Conservation (phyloP, 2,888 invertebrate genomes). For the Nasonia oneida region DNA sequence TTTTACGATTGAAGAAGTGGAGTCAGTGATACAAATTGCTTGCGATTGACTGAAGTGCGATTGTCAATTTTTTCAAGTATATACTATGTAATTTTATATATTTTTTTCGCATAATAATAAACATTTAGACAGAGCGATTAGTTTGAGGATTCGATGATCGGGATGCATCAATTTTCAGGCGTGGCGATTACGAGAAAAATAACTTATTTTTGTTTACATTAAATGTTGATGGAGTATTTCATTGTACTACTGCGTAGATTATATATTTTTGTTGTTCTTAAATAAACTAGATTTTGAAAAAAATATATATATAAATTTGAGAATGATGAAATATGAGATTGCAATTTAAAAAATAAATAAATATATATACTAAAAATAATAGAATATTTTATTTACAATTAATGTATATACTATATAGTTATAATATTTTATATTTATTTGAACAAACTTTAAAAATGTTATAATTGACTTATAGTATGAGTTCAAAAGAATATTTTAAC, state of each 20-base stretch:
- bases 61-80: neutral
- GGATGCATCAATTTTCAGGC: neutral
- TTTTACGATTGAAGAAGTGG: neutral
- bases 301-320: neutral
- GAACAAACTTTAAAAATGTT: neutral
- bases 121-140: neutral
- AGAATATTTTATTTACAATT: neutral
- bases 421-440: neutral
- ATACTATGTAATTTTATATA: neutral
- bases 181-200: neutral
- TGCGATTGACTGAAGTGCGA: slow-evolving; percentile 22
- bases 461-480: too few relatives aligned
- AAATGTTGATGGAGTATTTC: neutral
- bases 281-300: neutral
- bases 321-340: neutral
- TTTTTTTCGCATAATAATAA: neutral
- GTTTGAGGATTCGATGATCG: neutral
- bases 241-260: neutral
- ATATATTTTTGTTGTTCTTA: neutral
- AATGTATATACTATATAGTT: neutral
- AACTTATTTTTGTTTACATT: neutral
- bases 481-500: neutral
- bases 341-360: neutral
- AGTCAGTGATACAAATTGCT: neutral
- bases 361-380: neutral